Base-by-base conservation (phyloP, 2,113 vertebrate genomes). In the Glareola pratincola region DNA sequence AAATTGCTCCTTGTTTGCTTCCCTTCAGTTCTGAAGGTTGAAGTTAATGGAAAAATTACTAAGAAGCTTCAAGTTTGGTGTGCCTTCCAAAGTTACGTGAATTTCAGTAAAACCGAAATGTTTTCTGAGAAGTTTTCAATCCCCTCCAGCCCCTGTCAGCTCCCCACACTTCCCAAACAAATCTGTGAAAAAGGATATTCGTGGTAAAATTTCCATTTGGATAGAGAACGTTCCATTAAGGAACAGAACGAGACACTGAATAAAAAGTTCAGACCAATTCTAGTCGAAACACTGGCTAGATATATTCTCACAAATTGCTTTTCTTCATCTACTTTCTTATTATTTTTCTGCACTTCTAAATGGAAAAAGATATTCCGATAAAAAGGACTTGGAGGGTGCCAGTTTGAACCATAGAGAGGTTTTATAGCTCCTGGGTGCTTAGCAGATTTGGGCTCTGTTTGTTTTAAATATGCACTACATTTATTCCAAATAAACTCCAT, bases 201-300 rank as follows among this genome's bases (percentile, higher is more conserved):
- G 9, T 95, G 96, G 96, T 93, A 96, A 96, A 80, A 62, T 93
- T 96, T 93, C 95, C 93, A 92, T 93, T 95, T 83, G 96, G 92
- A 94, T 96, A 77, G 94, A 92, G 67, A 88, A 90, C 39, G 2
- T 88, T 85, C 94, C 75, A 82, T 94, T 94, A 96, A 94, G 50
- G 78, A 92, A 90, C 48, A 85, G 71, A 91, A 95, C 0, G 4
- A 94, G 78, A 62, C 62, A 57, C 48, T 34, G 54, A 95, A 90
- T 90, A 88, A 69, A 76, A 83, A 92, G 84, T 76, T 90, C 71
- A 90, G 92, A 73, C 20, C 88, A 77, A 90, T 66, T 90, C 54
- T 62, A 80, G 85, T 50, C 0, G 10, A 94, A 95, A 73, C 18
- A 53, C 20, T 80, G 82, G 54, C 67, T 83, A 71, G 59, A 76